Base-by-base conservation (phyloP, 1,140 invertebrate species). In the Sitodiplosis mosellana region DNA sequence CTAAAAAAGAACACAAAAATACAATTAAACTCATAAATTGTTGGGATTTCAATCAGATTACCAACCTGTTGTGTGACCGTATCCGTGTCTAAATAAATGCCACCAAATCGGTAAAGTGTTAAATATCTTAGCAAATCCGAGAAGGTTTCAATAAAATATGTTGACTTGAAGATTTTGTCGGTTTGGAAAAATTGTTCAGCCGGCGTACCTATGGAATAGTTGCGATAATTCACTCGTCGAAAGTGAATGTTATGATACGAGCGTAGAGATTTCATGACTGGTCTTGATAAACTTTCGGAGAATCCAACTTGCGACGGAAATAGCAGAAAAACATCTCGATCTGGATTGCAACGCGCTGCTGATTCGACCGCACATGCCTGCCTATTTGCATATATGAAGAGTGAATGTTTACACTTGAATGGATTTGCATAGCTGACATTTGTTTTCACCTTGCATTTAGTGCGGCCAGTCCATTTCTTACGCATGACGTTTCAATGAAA, bases 291-390 rank as follows among this genome's bases (percentile, higher is more conserved):
- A 40, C 60, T 58, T 6, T 5, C 3, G 20, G 49, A 67, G 27
- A 56, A 64, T 34, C 52, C 64, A 0, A 56, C 64, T 0, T 69
- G 68, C 27, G 69, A 71, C 1, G 75, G 58, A 52, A 72, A 73
- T 4, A 77, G 48, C 6, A 78, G 52, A 50, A 72, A 75, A 1
- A 80, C 62, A 17, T 66, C 61, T 46, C 64, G 68, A 45, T 67
- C 62, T 12, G 75, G 75, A 62, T 81, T 78, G 56, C 72, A 63
- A 22, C 60, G 54, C 1, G 77, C 78, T 0, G 76, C 76, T 0
- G 77, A 80, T 63, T 81, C 78, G 1, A 81, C 69, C 1, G 77
- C 74, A 52, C 78, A 81, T 0, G 77, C 76, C 54, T 80, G 74
- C 18, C 78, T 60, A n/a, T n/a, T n/a, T n/a, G n/a, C n/a, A n/a